phyloP scores from a whole-genome alignment of 2,113 vertebrate genomes.

The Neolamprologus falcicula region DNA sequence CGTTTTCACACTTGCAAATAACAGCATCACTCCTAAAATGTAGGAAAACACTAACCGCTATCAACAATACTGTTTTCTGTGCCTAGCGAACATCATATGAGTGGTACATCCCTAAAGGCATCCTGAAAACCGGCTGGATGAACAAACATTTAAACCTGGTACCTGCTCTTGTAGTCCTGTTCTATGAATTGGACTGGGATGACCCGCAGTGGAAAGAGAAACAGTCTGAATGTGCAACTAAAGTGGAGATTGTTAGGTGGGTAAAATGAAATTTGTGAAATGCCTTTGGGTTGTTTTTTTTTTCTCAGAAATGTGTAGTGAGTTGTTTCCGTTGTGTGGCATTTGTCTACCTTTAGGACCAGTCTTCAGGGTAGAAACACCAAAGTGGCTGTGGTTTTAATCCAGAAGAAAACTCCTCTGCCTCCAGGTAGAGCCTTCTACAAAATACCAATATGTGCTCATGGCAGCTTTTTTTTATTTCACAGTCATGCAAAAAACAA shows the following conservation, averaged over 20 bases:
- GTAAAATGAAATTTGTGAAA: background rate
- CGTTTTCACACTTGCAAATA: background rate
- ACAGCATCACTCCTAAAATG: background rate
- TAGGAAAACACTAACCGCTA: background rate
- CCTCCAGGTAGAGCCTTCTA: slow-evolving; percentile 81
- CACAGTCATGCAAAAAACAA: background rate
- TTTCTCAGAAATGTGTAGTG: accelerated
- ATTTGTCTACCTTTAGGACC: slow-evolving; percentile 69
- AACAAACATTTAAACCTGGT: slow-evolving; percentile 97
- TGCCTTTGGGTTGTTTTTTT: background rate
- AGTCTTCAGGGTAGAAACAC: slow-evolving; percentile 97
- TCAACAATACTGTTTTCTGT: background rate
- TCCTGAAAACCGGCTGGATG: slow-evolving; percentile 98
- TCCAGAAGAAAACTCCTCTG: slow-evolving; percentile 96
- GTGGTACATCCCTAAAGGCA: slow-evolving; percentile 99
- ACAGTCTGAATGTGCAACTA: slow-evolving; percentile 91
- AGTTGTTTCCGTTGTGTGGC: background rate
- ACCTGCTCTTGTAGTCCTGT: slow-evolving; percentile 92
- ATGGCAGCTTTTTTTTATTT: background rate
- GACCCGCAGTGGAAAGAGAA: slow-evolving; percentile 97
- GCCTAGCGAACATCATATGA: slow-evolving; percentile 91
- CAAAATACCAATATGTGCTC: accelerated
- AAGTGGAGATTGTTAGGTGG: slow-evolving; percentile 96
- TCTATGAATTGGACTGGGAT: slow-evolving; percentile 98
- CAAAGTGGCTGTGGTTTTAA: slow-evolving; percentile 96